Evolutionary conservation across 1,140 invertebrate species (phyloP), one percentile per base, ranked within the genome.

Genomic region (Bombus haemorrhoidalis): DNA sequence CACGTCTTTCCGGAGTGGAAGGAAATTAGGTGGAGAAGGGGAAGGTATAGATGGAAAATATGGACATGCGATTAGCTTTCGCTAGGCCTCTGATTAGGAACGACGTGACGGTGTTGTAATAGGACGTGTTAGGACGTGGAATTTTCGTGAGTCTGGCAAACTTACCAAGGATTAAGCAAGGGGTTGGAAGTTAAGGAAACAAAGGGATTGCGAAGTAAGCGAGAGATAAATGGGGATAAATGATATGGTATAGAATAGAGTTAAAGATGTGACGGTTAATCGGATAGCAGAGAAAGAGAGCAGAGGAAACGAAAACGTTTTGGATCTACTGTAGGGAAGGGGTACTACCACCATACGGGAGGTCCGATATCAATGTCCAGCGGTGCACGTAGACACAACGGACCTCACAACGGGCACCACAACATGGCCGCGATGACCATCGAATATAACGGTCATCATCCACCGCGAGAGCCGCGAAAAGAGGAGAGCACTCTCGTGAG

Each of bases 381-480:
- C 83, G 90, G 86, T 82, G 87, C 90, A 73, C 92, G 88, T 92
- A 93, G 90, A 83, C 91, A 91, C 74, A 91, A 88, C 78, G 91
- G 91, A 87, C 78, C 90, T 86, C 92, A 91, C 86, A 94, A 94
- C 88, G 95, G 94, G 90, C 93, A 93, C 59, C 95, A 95, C 93
- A 94, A 94, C 92, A 95, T 93, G 90, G 95, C 95, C 84, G 94
- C 95, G 89, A 94, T 95, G 93, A 96, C 95, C 94, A 96, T 96
- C 95, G 96, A 96, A 64, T 96, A 96, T 95, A 96, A 96, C 95
- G 94, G 95, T 95, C 95, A 95, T 86, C 93, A 96, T 95, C 95
- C 95, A 95, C 94, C 95, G 93, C 93, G 94, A 95, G 95, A 95
- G 93, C 93, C 93, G 93, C 92, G 96, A 95, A 94, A 94, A 93